Evolutionary conservation across 2,113 vertebrate genomes (phyloP), one percentile per base, ranked within the genome.

Genomic region (Pterocles burchelli): DNA sequence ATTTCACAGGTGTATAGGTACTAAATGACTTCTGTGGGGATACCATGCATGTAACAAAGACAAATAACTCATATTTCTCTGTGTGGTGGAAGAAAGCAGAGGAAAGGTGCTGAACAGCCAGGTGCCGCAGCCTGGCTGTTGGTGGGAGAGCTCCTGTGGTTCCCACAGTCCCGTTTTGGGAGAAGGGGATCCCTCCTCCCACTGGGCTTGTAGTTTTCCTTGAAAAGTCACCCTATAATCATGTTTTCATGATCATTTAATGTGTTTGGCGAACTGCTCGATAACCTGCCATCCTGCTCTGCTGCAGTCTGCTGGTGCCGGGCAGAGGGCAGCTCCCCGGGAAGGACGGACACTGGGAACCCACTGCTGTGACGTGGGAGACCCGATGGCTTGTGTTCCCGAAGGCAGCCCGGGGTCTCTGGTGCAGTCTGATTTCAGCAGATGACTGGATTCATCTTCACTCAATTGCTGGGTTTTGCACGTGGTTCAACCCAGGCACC

Each of bases 1-100:
- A 24, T 91, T 94, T 94, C 54, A 58, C 67, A 91, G 62, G 70
- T 70, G 38, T 85, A 13, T 41, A 43, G 85, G 46, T 61, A 88
- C 74, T 79, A 13, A 79, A 25, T 48, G 4, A 20, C 28, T 82
- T 62, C 34, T 46, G 20, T 43, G 55, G 62, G 54, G 62, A 58
- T 75, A 22, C 46, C 25, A 0, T 43, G 48, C 5, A 1, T 20
- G 48, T 18, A 34, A 58, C 17, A 48, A 38, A 72, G n/a, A 45
- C 28, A 15, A 84, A 67, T 25, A 55, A 34, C 48, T 85, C 13
- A 0, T 41, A 10, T 34, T 73, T 74, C 65, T 84, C 31, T 31
- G 81, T 19, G 33, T 18, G 11, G 6, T 72, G 62, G 45, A 68
- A 49, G 70, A 25, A 76, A 65, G n/a, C 0, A 3, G 46, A 9